Conservation (phyloP, 37 sponge, comb jelly and placozoan species). For the Ephydatia muelleri region DNA sequence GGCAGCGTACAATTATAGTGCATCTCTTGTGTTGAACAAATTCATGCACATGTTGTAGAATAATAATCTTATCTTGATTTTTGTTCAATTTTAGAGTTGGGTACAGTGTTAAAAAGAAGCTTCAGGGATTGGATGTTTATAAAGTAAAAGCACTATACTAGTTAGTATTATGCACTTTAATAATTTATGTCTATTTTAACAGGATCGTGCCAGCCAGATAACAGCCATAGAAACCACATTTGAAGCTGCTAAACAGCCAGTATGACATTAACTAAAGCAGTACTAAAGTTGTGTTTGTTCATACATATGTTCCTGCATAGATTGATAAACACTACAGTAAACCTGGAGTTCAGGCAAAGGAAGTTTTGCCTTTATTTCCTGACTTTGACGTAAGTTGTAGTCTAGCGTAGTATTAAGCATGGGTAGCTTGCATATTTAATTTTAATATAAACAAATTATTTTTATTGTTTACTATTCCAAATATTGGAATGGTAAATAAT, state of each 20-base stretch:
- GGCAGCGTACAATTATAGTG: too few relatives aligned
- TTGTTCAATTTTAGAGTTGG: conserved; percentile 71
- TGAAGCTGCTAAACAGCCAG: conserved; percentile 91
- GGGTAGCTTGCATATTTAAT: too few relatives aligned
- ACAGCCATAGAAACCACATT: conserved; percentile 95
- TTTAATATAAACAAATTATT: too few relatives aligned
- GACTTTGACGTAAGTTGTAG: conserved; percentile 80
- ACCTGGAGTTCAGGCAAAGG: conserved; percentile 86
- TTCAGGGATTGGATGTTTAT: conserved; percentile 88
- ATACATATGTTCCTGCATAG: conserved; percentile 21
- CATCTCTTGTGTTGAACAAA: too few relatives aligned
- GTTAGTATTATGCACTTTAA: neutral
- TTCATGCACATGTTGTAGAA: neutral
- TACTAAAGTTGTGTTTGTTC: neutral
- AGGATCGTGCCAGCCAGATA: conserved; percentile 98
- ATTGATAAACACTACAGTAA: conserved; percentile 91
- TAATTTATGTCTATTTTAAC: neutral
- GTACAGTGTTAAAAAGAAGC: conserved; percentile 91
- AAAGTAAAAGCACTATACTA: conserved; percentile 51
- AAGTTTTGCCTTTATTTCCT: conserved; percentile 87
- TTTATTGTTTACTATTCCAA: too few relatives aligned
- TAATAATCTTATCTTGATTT: neutral
- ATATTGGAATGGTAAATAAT: too few relatives aligned
- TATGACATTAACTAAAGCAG: conserved; percentile 27
- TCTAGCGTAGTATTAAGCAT: neutral